These are phyloP conservation scores for Nemopilema nomurai DNA, from an alignment of 30 jellyfish, hydroid and myxozoan genomes.

Conservation along the genomic window DNA sequence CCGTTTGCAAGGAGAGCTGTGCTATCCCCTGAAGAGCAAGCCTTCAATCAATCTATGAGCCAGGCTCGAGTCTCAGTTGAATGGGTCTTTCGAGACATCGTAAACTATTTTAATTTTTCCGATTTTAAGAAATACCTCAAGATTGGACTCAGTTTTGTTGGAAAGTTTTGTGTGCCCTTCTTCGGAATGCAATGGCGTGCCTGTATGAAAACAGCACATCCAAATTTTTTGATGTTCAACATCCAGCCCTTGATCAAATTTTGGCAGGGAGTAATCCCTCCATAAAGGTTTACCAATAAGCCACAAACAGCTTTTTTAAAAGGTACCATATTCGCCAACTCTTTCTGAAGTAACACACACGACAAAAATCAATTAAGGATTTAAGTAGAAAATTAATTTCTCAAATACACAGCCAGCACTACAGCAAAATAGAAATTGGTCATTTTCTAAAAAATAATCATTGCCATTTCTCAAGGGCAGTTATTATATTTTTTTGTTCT, in stretches of 20 bases:
- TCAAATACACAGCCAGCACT: background rate
- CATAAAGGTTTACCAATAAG: background rate
- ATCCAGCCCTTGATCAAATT: conserved; percentile 18
- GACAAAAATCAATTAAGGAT: background rate
- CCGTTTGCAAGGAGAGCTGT: conserved; percentile 13
- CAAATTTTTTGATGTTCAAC: conserved; percentile 13
- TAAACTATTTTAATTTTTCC: conserved; percentile 20
- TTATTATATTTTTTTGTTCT: too few species aligned
- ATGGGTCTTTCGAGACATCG: conserved; percentile 58
- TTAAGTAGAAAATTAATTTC: background rate
- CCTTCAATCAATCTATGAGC: conserved; percentile 53
- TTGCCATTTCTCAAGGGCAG: background rate
- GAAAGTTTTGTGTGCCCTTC: conserved; percentile 59
- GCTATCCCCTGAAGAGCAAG: too few species aligned
- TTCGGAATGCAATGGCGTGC: conserved; percentile 62
- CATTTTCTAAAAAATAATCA: background rate
- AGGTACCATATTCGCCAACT: background rate
- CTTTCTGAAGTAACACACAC: background rate
- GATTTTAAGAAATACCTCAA: conserved; percentile 25
- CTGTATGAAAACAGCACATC: conserved; percentile 13
- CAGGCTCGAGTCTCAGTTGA: conserved; percentile 44
- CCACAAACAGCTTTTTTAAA: conserved; percentile 14
- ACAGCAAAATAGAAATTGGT: background rate
- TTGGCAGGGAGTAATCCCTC: background rate
- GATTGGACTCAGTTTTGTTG: conserved; percentile 30